These are phyloP conservation scores for Tadarida brasiliensis DNA, from an alignment of 2,797 vertebrate genomes.

Conservation along the genomic window DNA sequence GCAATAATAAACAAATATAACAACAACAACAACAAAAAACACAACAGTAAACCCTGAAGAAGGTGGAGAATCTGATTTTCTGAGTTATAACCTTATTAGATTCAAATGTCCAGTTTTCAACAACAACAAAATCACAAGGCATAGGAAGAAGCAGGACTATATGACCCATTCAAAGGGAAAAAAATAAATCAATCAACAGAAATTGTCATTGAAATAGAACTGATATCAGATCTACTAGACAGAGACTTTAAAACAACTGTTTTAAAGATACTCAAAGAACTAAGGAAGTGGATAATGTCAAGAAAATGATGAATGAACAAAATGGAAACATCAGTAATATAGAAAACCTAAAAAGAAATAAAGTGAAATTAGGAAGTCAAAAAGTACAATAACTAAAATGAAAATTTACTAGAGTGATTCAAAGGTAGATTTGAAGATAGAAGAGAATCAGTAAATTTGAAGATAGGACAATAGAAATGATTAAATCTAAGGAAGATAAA, in stretches of 20 bases:
- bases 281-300: background rate
- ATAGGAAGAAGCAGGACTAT: too few species aligned
- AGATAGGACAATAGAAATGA: too few species aligned
- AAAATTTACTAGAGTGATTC: too few species aligned
- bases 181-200: background rate
- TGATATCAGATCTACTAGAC: background rate
- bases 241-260: background rate
- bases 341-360: background rate
- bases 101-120: background rate
- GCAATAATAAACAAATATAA: background rate
- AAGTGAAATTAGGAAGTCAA: background rate
- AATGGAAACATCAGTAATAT: background rate
- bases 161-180: background rate
- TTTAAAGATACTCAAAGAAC: background rate
- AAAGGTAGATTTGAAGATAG: too few species aligned
- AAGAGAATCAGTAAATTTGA: too few species aligned
- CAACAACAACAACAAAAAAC: too few species aligned
- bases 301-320: too few species aligned
- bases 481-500: background rate
- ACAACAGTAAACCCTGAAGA: background rate
- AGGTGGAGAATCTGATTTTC: background rate
- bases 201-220: background rate
- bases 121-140: too few species aligned
- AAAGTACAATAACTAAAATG: background rate
- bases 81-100: background rate